Percentiles rank a stretch among this genome's conserved stretches.
These are phyloP conservation scores for Tragelaphus scriptus DNA, from an alignment of 2,113 vertebrate species.

Conservation along the genomic window DNA sequence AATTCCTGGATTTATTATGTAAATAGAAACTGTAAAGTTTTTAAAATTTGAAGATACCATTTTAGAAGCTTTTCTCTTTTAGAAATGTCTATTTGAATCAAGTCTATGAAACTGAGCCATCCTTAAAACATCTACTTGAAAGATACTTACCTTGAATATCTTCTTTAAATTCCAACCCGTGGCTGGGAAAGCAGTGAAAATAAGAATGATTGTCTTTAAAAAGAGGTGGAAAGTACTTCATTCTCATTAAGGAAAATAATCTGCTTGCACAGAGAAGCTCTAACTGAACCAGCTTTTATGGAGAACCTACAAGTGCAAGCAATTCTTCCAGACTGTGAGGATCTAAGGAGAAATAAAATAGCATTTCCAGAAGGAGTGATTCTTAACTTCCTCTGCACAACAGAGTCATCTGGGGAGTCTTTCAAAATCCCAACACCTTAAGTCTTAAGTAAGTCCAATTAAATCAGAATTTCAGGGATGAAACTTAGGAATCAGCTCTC, in stretches of 20 bases:
- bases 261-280: not conserved
- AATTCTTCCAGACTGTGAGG: not conserved
- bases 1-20: not conserved
- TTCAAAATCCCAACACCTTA: not conserved
- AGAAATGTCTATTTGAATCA: not conserved
- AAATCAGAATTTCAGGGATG: not conserved
- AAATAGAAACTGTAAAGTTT: not conserved
- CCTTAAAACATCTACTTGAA: not conserved
- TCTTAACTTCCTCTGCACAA: not conserved
- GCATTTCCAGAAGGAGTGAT: not conserved
- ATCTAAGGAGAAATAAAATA: not conserved
- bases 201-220: not conserved
- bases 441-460: not conserved
- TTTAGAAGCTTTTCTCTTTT: not conserved
- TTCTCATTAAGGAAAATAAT: not conserved
- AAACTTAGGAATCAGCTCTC: not conserved
- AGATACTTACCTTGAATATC: not conserved
- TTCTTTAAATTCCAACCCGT: not conserved
- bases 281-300: not conserved
- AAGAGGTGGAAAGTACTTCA: not conserved
- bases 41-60: not conserved
- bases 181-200: not conserved
- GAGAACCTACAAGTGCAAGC: not conserved
- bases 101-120: not conserved
- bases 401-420: not conserved